phyloP scores from a whole-genome alignment of 2,797 vertebrate genomes.

The Gallirallus australis region DNA sequence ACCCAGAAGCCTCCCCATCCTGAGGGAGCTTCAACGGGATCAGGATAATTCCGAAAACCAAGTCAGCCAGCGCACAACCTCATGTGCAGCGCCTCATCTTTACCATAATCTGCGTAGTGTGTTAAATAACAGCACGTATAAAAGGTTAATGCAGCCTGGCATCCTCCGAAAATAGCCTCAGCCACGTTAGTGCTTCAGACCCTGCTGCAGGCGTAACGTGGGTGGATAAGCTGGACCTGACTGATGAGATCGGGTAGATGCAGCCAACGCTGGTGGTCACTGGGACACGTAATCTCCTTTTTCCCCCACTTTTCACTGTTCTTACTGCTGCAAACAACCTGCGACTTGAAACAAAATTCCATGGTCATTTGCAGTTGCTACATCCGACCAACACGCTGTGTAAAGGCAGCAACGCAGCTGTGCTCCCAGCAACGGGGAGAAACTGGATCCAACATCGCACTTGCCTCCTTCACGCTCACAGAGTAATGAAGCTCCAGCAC shows the following conservation, averaged over 20 bases:
- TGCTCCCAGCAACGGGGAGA: accelerated
- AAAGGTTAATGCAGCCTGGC: conserved; percentile 9
- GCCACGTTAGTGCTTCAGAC: neutral
- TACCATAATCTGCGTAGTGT: neutral
- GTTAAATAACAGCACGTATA: conserved; percentile 1
- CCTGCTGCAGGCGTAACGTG: neutral
- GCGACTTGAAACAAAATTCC: neutral
- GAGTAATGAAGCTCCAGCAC: neutral
- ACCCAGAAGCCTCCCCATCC: neutral
- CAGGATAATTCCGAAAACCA: neutral
- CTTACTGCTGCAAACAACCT: neutral
- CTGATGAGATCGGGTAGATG: neutral
- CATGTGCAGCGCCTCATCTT: accelerated
- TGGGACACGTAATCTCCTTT: accelerated
- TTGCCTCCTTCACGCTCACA: neutral
- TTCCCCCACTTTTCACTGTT: neutral
- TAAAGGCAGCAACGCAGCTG: accelerated
- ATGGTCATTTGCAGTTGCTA: neutral
- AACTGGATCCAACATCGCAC: neutral
- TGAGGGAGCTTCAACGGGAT: neutral
- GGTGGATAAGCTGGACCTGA: neutral
- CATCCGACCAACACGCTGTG: accelerated
- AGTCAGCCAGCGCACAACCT: neutral
- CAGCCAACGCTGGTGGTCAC: neutral
- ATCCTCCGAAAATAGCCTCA: conserved; percentile 63